A percentile compares a stretch with the other conserved stretches of the same genome.
phyloP scores from a whole-genome alignment of 2,888 invertebrate species.

The Neocrepidodera transversa region DNA sequence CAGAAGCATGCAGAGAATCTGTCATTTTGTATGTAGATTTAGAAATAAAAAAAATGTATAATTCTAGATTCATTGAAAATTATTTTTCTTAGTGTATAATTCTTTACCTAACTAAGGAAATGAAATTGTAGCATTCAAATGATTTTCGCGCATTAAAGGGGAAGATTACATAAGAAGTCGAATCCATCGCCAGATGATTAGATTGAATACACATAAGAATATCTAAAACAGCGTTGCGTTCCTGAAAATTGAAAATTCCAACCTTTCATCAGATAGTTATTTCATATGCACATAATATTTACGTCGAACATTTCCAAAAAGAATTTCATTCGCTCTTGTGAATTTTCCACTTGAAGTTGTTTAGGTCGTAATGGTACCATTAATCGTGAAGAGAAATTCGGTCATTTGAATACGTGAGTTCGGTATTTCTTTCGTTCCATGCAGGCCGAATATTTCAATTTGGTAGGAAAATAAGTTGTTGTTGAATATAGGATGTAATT shows the following conservation, averaged over 20 bases:
- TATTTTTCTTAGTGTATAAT: too few species aligned
- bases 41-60: too few species aligned
- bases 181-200: constrained; percentile 34
- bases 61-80: too few species aligned
- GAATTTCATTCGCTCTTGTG: constrained; percentile 36
- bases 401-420: constrained; percentile 6
- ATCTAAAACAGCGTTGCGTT: constrained; percentile 38
- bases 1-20: too few species aligned
- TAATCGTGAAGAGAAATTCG: constrained; percentile 14
- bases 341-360: constrained; percentile 15
- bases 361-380: constrained; percentile 7
- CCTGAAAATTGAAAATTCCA: constrained; percentile 46
- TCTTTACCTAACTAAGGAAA: constrained; percentile 13
- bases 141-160: constrained; percentile 26
- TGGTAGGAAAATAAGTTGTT: too few species aligned
- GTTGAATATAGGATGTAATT: too few species aligned
- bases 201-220: constrained; percentile 37
- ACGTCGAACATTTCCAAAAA: constrained; percentile 43
- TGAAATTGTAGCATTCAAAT: constrained; percentile 33
- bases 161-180: too few species aligned
- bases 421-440: not conserved
- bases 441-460: too few species aligned
- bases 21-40: too few species aligned
- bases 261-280: constrained; percentile 45
- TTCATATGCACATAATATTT: constrained; percentile 49